phyloP scores from a whole-genome alignment of 2,888 invertebrate genomes.

The Oscheius sp. region DNA sequence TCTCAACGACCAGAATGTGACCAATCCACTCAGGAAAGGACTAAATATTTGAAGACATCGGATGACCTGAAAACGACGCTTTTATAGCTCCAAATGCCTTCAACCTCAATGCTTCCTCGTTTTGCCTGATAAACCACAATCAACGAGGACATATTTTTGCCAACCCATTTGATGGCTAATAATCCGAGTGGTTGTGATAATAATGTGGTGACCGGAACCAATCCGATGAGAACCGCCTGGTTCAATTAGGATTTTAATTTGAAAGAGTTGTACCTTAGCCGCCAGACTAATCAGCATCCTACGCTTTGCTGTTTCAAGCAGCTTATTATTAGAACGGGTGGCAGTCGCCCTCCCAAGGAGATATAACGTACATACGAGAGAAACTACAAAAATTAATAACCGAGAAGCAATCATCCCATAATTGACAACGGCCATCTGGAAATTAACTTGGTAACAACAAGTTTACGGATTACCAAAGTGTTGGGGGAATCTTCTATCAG shows the following conservation, averaged over 20 bases:
- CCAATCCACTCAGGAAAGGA: neutral
- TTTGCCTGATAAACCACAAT: neutral
- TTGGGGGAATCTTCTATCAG: neutral
- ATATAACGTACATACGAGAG: conserved; percentile 4
- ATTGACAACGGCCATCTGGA: conserved; percentile 13
- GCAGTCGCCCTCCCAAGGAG: neutral
- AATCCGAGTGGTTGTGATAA: neutral
- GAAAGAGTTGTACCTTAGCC: conserved; percentile 3
- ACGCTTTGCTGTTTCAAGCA: neutral
- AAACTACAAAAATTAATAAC: neutral
- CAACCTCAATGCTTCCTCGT: conserved; percentile 2
- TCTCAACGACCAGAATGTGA: conserved; percentile 6
- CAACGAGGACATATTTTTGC: neutral
- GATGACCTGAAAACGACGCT: conserved; percentile 14
- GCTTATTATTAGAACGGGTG: neutral
- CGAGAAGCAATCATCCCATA: conserved; percentile 2
- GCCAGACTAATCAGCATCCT: conserved; percentile 11
- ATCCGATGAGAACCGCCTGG: neutral
- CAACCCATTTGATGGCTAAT: neutral
- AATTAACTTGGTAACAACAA: neutral
- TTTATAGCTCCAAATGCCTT: too few relatives aligned
- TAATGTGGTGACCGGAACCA: conserved; percentile 7
- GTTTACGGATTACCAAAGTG: neutral
- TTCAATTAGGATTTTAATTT: neutral
- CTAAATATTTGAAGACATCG: conserved; percentile 12